These are phyloP conservation scores for Ladona fulva DNA, from an alignment of 1,140 invertebrate species.

Conservation along the genomic window DNA sequence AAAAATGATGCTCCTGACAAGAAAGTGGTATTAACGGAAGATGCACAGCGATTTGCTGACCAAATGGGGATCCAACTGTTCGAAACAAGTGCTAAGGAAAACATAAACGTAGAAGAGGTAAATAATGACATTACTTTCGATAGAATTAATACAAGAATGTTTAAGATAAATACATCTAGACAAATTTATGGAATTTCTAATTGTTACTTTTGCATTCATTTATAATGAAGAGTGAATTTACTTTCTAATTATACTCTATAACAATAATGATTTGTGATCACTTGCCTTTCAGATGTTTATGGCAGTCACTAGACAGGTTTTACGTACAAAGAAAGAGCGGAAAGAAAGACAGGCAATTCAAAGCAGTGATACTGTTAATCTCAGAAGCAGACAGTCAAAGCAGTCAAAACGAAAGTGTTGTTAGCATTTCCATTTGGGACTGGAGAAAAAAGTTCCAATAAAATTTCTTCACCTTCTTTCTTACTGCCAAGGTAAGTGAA, in stretches of 20 bases:
- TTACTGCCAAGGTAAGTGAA: background rate
- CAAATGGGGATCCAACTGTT: conserved; percentile 95
- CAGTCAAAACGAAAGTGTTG: conserved; percentile 32
- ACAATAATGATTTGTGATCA: no score
- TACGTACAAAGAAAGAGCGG: conserved; percentile 55
- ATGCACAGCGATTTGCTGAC: conserved; percentile 92
- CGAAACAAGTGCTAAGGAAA: conserved; percentile 98
- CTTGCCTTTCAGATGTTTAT: conserved; percentile 56
- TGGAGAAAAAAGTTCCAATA: background rate
- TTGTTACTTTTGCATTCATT: no score
- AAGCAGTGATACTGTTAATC: conserved; percentile 28
- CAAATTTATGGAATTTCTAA: no score
- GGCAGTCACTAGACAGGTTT: conserved; percentile 60
- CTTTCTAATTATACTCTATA: background rate
- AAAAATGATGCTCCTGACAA: conserved; percentile 96
- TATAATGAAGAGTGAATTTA: conserved; percentile 19
- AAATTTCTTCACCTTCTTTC: background rate
- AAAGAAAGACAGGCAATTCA: conserved; percentile 50
- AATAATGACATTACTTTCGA: conserved; percentile 30
- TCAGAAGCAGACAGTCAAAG: conserved; percentile 21
- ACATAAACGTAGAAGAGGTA: conserved; percentile 96
- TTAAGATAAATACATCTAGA: no score
- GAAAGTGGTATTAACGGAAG: conserved; percentile 94
- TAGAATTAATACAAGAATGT: background rate
- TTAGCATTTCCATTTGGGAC: conserved; percentile 20